A percentile compares a stretch with the other conserved stretches of the same genome.
Conservation (phyloP, 2,113 vertebrate species). For the Phoxinus phoxinus region DNA sequence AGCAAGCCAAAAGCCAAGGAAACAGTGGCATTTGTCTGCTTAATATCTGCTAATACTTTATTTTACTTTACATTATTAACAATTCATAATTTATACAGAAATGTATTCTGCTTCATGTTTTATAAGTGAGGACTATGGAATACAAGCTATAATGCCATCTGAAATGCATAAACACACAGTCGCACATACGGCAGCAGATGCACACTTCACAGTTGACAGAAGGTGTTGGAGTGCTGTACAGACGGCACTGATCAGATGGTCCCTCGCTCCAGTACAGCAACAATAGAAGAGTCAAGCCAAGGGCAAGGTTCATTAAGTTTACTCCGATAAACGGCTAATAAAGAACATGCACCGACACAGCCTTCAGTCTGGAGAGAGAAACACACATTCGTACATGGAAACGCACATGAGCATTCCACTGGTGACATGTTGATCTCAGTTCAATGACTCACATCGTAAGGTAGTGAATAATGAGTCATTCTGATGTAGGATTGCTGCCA, state of each 20-base stretch:
- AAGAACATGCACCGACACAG: background rate
- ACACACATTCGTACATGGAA: background rate
- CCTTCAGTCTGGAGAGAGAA: conserved; percentile 12
- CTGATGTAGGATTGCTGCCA: background rate
- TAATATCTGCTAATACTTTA: too few species aligned
- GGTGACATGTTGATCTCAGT: background rate
- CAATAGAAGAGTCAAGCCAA: conserved; percentile 44
- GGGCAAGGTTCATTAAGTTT: conserved; percentile 37
- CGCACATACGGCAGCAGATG: conserved; percentile 1
- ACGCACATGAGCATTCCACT: background rate
- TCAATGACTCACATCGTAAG: background rate
- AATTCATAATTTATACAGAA: background rate
- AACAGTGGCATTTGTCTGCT: too few species aligned
- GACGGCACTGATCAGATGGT: conserved; percentile 6
- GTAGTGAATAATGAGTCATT: conserved; percentile 4
- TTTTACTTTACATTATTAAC: too few species aligned
- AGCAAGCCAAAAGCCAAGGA: too few species aligned
- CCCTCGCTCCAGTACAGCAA: conserved; percentile 17
- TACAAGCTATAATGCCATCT: background rate
- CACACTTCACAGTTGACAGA: conserved; percentile 29
- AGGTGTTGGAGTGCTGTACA: conserved; percentile 17
- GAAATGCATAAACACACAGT: conserved; percentile 6
- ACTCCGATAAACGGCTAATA: conserved; percentile 16
- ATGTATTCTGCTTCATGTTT: background rate
- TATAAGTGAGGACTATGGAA: background rate